phyloP scores from a whole-genome alignment of 2,113 vertebrate species.

The Pardalotus punctatus region DNA sequence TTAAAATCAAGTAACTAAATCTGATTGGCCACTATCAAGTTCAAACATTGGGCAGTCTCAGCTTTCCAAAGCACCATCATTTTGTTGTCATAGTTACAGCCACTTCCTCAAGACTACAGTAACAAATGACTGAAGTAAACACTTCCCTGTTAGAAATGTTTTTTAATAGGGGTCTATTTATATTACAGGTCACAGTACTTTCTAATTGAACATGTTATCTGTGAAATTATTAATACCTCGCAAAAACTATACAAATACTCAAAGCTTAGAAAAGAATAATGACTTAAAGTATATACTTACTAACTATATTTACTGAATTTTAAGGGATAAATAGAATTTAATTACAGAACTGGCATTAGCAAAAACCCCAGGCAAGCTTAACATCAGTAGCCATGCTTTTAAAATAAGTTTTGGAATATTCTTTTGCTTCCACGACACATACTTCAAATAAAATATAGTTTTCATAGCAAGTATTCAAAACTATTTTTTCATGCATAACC shows the following conservation, averaged over 20 bases:
- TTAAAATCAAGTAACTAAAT: not conserved
- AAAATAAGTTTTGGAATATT: not conserved
- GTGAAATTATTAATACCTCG: not conserved
- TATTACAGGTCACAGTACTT: not conserved
- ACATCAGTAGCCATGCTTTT: not conserved
- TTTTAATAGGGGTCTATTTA: not conserved
- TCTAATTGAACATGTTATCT: not conserved
- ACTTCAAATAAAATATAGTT: not conserved
- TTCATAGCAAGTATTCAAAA: not conserved
- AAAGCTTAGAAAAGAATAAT: not conserved
- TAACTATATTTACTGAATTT: not conserved
- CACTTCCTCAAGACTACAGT: not conserved
- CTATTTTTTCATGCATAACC: not conserved
- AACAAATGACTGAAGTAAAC: not conserved
- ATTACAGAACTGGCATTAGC: not conserved
- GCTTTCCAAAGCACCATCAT: not conserved
- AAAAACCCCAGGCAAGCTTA: not conserved
- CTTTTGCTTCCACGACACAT: not conserved
- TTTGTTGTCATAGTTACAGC: not conserved
- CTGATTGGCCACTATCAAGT: not conserved
- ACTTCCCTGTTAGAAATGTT: not conserved
- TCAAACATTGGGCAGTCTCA: not conserved
- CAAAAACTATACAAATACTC: not conserved
- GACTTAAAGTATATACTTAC: not conserved
- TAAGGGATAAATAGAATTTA: not conserved